Percentiles rank a stretch among this genome's conserved stretches.
Conservation (phyloP, 2,113 vertebrate species). For the Alethe castanea region DNA sequence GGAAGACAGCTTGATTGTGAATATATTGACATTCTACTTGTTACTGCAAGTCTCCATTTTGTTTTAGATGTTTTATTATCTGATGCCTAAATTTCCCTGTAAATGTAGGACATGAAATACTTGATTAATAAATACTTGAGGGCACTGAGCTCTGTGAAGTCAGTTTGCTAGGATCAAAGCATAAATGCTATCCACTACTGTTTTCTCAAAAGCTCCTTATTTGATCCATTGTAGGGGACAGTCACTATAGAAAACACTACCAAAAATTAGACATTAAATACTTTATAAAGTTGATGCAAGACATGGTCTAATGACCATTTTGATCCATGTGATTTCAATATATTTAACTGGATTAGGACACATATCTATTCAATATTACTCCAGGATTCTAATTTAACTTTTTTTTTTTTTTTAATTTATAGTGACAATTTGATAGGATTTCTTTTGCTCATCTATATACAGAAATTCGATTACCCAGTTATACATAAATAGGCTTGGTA, state of each 20-base stretch:
- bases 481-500: neutral
- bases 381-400: neutral
- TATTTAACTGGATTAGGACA: neutral
- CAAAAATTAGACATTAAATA: neutral
- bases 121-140: neutral
- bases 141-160: neutral
- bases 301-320: neutral
- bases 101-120: neutral
- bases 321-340: neutral
- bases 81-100: neutral
- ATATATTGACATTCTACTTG: conserved; percentile 3
- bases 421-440: neutral
- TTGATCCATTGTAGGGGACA: neutral
- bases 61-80: neutral
- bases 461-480: neutral
- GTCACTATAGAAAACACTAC: neutral
- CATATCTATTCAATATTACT: neutral
- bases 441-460: neutral
- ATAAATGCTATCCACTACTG: neutral
- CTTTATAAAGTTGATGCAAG: neutral
- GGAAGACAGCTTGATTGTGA: conserved; percentile 27
- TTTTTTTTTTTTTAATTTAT: neutral
- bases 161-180: neutral
- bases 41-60: neutral
- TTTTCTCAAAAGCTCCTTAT: neutral